Conservation (phyloP, 2,888 invertebrate genomes). For the Hoplodrina ambigua region DNA sequence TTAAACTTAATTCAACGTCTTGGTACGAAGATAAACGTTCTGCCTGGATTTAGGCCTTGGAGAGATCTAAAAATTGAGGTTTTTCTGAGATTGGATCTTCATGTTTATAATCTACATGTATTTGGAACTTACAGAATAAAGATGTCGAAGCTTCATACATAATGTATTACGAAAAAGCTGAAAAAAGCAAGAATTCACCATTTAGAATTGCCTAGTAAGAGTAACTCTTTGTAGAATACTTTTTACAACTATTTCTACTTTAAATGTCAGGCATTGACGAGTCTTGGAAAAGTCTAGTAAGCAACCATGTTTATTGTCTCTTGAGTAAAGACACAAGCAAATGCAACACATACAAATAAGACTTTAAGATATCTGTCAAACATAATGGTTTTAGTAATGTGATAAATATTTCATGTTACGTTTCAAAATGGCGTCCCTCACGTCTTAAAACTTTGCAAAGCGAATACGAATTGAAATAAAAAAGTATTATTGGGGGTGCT, state of each 20-base stretch:
- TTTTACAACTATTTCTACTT: slow-evolving; percentile 20
- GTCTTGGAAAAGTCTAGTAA: not conserved
- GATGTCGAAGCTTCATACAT: slow-evolving; percentile 43
- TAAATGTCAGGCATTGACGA: not conserved
- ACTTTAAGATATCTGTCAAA: slow-evolving; percentile 18
- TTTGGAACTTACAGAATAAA: slow-evolving; percentile 33
- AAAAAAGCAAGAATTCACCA: slow-evolving; percentile 11
- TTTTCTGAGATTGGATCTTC: slow-evolving; percentile 65
- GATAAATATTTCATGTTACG: slow-evolving; percentile 36
- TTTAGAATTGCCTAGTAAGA: not conserved
- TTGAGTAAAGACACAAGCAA: slow-evolving; percentile 5
- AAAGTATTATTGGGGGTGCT: slow-evolving; percentile 19
- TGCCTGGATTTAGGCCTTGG: slow-evolving; percentile 69
- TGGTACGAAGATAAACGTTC: slow-evolving; percentile 77
- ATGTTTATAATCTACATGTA: slow-evolving; percentile 53
- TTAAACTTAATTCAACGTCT: slow-evolving; percentile 86
- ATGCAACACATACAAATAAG: slow-evolving; percentile 27
- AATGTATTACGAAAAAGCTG: slow-evolving; percentile 36
- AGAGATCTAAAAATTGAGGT: slow-evolving; percentile 71
- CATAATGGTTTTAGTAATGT: slow-evolving; percentile 10
- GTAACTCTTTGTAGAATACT: not conserved
- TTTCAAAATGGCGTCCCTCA: slow-evolving; percentile 31
- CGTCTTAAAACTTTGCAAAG: slow-evolving; percentile 14
- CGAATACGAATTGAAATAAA: slow-evolving; percentile 29
- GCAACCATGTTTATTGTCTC: not conserved